Base-by-base conservation (phyloP, 1,140 invertebrate genomes). In the Cyclargus thomasi region DNA sequence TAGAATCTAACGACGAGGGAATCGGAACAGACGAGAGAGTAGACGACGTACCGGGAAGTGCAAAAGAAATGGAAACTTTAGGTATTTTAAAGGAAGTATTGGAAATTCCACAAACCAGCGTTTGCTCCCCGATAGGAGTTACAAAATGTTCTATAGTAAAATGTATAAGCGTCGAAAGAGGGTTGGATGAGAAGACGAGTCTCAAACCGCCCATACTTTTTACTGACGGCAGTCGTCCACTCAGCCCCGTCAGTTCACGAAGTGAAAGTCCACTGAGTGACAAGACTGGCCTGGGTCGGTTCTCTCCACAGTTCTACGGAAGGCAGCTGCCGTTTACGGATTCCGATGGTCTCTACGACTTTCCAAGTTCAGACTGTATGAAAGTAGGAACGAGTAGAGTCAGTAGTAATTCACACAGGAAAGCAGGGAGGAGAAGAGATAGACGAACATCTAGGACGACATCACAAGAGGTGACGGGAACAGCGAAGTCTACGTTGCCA, bases 211-310 rank as follows among this genome's bases (percentile, higher is more conserved):
- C 94, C 21, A 94, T 94, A 57, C 90, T 95, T 4, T 92, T 95
- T 17, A 92, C 94, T 67, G 85, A 92, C 69, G 86, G 84, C 67
- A 93, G 92, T 75, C 92, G 93, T 75, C 90, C 90, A n/a, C 79
- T 93, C 21, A 94, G 93, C 74, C 95, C 95, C 8, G 94, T 95
- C 35, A 95, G 94, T 82, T 95, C 94, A 22, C 91, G 94, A 68
- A 95, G 94, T 79, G 95, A 96, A 82, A 95, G 94, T 81, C 94
- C 95, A 4, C 85, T 95, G 21, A 95, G 95, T 82, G 95, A 95
- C 78, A 92, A 92, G 74, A 93, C 92, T 7, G 92, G 93, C 53
- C 72, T 93, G 21, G 92, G 92, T 1, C 81, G 93, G 64, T 95
- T 95, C 78, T 95, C 94, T 0, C 93, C 94, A 2, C 92, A 94